phyloP scores from a whole-genome alignment of 2,113 vertebrate species.

The Symphodus melops region DNA sequence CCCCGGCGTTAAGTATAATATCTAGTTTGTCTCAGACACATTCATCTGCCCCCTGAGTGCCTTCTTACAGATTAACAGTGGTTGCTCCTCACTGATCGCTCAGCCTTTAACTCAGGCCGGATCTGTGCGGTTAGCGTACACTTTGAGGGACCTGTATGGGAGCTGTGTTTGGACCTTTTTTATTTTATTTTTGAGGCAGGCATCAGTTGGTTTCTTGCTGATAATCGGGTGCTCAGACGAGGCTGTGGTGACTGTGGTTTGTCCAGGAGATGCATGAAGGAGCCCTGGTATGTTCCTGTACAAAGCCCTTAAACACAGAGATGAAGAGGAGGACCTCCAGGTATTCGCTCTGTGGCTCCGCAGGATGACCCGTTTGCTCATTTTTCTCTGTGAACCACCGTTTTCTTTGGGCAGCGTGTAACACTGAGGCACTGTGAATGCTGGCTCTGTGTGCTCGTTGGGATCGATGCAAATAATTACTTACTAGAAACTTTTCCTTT shows the following conservation, averaged over 20 bases:
- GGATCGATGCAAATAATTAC: neutral
- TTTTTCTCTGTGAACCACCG: neutral
- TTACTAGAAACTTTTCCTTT: too few species aligned
- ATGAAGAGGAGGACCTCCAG: conserved; percentile 81
- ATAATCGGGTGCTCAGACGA: conserved; percentile 43
- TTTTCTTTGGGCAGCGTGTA: conserved; percentile 2
- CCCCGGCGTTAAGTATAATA: conserved; percentile 68
- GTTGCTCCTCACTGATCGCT: conserved; percentile 66
- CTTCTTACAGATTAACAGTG: conserved; percentile 79
- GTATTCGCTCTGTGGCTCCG: conserved; percentile 59
- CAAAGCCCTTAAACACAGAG: conserved; percentile 82
- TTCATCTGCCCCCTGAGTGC: conserved; percentile 74
- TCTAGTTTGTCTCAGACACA: conserved; percentile 79
- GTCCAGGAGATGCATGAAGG: conserved; percentile 76
- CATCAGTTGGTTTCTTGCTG: conserved; percentile 29
- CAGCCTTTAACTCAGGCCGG: conserved; percentile 72
- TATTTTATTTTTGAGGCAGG: neutral
- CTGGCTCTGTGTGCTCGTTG: neutral
- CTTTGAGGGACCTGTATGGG: conserved; percentile 61
- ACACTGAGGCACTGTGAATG: neutral
- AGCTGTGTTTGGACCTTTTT: conserved; percentile 2
- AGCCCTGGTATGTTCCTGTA: conserved; percentile 83
- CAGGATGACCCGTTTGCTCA: conserved; percentile 29
- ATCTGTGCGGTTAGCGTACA: conserved; percentile 56
- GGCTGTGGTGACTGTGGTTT: conserved; percentile 68